These are phyloP conservation scores for Nibea coibor DNA, from an alignment of 2,113 vertebrate genomes.

Conservation along the genomic window DNA sequence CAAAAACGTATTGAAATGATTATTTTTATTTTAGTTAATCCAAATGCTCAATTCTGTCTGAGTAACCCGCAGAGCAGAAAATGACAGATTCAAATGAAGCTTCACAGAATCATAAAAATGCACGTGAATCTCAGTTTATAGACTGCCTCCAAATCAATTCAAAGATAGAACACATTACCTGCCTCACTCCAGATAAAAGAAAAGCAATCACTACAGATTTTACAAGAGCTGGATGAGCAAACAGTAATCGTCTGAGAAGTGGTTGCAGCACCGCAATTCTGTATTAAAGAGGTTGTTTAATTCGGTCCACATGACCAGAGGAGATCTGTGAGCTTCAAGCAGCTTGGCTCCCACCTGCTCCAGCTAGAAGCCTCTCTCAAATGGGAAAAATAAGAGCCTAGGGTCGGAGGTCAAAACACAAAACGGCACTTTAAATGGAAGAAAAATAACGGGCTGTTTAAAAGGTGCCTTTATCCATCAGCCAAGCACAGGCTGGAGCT, in stretches of 20 bases:
- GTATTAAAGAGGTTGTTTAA: conserved; percentile 38
- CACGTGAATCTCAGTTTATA: conserved; percentile 19
- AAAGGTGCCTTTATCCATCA: conserved; percentile 30
- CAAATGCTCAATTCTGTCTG: neutral
- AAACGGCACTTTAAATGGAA: conserved; percentile 40
- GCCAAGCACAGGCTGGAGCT: conserved; percentile 40
- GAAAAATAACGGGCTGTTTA: conserved; percentile 50
- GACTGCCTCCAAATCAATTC: neutral
- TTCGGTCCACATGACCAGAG: conserved; percentile 46
- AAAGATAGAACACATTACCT: conserved; percentile 1
- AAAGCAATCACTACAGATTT: conserved; percentile 36
- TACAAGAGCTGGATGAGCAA: conserved; percentile 21
- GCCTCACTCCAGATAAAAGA: conserved; percentile 6
- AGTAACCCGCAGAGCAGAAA: neutral
- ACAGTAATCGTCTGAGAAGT: neutral
- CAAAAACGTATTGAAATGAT: neutral
- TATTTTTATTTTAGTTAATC: neutral
- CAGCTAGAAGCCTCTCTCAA: conserved; percentile 54
- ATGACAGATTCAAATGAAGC: neutral
- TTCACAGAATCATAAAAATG: conserved; percentile 19
- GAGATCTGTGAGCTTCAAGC: conserved; percentile 12
- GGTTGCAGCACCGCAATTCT: conserved; percentile 3
- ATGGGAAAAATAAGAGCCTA: conserved; percentile 21
- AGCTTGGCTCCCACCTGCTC: conserved; percentile 32
- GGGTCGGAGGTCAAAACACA: conserved; percentile 56